phyloP scores from a whole-genome alignment of 1,140 invertebrate genomes.

The Stenopsyche tienmushanensis region DNA sequence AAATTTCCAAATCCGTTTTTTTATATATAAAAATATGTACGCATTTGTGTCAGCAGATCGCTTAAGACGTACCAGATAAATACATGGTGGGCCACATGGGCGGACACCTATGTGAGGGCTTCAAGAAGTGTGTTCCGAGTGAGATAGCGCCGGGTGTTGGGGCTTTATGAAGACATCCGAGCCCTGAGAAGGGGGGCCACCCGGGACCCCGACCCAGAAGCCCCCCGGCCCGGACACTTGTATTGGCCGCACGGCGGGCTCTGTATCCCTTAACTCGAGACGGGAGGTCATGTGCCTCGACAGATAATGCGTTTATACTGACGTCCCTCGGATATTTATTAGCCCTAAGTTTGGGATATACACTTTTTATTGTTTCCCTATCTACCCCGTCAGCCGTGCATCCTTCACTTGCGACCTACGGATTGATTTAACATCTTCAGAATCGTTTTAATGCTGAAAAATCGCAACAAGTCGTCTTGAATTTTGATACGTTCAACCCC shows the following conservation, averaged over 20 bases:
- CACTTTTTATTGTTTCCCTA: conserved; percentile 10
- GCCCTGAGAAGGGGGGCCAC: not conserved
- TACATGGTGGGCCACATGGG: conserved; percentile 13
- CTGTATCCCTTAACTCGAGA: not conserved
- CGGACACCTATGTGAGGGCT: conserved; percentile 19
- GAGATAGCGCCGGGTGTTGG: conserved; percentile 30
- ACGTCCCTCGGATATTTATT: conserved; percentile 35
- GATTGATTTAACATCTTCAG: not conserved
- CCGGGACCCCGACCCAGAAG: conserved; percentile 7
- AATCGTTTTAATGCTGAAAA: not conserved
- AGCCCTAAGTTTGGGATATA: conserved; percentile 28
- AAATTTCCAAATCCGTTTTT: conserved; percentile 15
- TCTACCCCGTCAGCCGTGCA: not conserved
- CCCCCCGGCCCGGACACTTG: conserved; percentile 19
- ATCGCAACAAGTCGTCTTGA: not conserved
- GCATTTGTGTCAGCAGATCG: conserved; percentile 13
- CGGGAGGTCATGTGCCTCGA: conserved; percentile 19
- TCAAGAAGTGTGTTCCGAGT: conserved; percentile 25
- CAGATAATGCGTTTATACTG: conserved; percentile 40
- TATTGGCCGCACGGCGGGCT: not conserved
- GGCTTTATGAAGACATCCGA: conserved; percentile 33
- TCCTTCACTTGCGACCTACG: not conserved
- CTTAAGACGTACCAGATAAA: conserved; percentile 24
- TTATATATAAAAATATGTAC: not conserved
- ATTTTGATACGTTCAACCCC: too few species aligned